These are phyloP conservation scores for Melanostigma gelatinosum DNA, from an alignment of 2,113 vertebrate genomes.

Conservation along the genomic window DNA sequence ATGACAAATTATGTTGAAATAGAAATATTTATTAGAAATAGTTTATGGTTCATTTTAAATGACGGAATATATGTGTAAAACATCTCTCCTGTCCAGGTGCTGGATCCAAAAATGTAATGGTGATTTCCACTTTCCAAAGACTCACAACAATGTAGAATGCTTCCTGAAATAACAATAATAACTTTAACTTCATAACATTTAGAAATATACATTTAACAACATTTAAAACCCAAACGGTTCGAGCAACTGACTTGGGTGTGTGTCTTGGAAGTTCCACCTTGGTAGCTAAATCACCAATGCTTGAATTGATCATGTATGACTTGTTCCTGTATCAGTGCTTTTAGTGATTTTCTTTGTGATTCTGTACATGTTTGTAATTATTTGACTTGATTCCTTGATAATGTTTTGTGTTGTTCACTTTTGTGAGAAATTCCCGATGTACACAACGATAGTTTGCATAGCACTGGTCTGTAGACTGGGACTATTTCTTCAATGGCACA, in stretches of 20 bases:
- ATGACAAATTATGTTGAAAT: too few species aligned
- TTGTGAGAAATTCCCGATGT: too few species aligned
- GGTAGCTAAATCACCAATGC: too few species aligned
- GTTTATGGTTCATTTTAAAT: too few species aligned
- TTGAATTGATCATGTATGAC: not conserved
- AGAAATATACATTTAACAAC: not conserved
- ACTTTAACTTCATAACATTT: not conserved
- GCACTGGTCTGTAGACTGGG: not conserved
- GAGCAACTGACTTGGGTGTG: not conserved
- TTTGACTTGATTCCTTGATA: not conserved
- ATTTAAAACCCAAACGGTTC: not conserved
- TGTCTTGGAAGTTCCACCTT: not conserved
- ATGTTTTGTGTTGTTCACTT: too few species aligned
- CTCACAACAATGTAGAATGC: not conserved
- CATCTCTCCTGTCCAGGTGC: not conserved
- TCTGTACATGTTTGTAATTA: not conserved
- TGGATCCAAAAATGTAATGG: not conserved
- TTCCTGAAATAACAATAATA: not conserved
- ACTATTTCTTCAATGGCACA: not conserved
- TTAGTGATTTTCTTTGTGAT: not conserved
- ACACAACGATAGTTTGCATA: too few species aligned
- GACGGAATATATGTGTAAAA: not conserved
- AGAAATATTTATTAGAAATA: too few species aligned
- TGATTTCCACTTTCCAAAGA: not conserved
- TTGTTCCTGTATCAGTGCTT: slow-evolving; percentile 1